These are phyloP conservation scores for Gryllus bimaculatus DNA, from an alignment of 1,140 invertebrate species.

Conservation along the genomic window DNA sequence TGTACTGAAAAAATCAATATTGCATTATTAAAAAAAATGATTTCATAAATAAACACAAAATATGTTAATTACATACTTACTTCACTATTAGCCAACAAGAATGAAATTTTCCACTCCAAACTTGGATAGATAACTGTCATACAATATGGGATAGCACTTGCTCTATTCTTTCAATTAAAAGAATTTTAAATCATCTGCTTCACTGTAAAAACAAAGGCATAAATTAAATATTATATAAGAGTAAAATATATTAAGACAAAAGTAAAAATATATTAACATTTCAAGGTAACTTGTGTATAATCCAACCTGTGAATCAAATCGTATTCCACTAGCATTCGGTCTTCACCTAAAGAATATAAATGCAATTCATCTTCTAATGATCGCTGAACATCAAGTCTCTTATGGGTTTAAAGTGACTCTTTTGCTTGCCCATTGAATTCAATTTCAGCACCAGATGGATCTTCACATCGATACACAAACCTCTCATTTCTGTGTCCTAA, in stretches of 20 bases:
- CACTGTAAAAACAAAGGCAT: slow-evolving; percentile 23
- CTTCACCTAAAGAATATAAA: slow-evolving; percentile 47
- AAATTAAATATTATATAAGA: neutral
- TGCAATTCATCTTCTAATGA: slow-evolving; percentile 24
- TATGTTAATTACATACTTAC: slow-evolving; percentile 27
- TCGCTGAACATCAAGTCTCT: slow-evolving; percentile 41
- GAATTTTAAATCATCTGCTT: slow-evolving; percentile 33
- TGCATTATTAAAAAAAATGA: neutral
- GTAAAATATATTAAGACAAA: too few relatives aligned
- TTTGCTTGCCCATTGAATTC: slow-evolving; percentile 45
- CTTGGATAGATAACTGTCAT: slow-evolving; percentile 36
- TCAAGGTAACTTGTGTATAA: neutral
- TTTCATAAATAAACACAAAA: neutral
- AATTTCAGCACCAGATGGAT: slow-evolving; percentile 34
- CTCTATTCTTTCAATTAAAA: slow-evolving; percentile 44
- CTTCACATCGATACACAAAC: slow-evolving; percentile 41
- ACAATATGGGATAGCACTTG: slow-evolving; percentile 48
- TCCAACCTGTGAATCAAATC: slow-evolving; percentile 45
- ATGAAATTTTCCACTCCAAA: slow-evolving; percentile 29
- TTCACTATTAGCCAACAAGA: slow-evolving; percentile 39
- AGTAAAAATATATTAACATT: neutral
- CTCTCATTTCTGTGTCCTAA: slow-evolving; percentile 40
- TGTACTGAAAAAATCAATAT: slow-evolving; percentile 41
- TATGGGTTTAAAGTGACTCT: slow-evolving; percentile 45
- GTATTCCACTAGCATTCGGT: slow-evolving; percentile 58